Base-by-base conservation (phyloP, 2,888 invertebrate genomes). In the Electrophaes corylata region DNA sequence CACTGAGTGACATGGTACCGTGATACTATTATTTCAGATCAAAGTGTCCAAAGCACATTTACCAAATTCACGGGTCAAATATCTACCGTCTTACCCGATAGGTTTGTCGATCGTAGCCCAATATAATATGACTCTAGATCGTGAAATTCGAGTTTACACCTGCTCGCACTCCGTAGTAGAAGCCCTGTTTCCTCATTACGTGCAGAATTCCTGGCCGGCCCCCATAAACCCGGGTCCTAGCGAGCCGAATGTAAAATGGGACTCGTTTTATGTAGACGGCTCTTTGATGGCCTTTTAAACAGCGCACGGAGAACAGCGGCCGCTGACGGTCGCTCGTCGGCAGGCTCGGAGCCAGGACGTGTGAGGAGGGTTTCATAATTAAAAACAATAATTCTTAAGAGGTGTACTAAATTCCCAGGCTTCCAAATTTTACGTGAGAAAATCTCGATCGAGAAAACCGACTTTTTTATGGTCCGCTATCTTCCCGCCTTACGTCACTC, bases 231-330 rank as follows among this genome's bases (percentile, higher is more conserved):
- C 72, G 72, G 73, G 75, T 76, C 74, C 78, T 71, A 72, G 77
- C 75, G 70, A 70, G 76, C 81, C 80, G 83, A 83, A 83, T 83
- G 84, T 83, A 79, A 85, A 86, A 81, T 81, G 83, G 79, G 76
- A 76, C 81, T 79, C 83, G 81, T 81, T 83, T 83, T 79, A 84
- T 83, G 83, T 83, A 76, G 63, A 74, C 81, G 81, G 73, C 73
- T 76, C 81, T 81, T 84, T 86, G 84, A 86, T 83, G 81, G 82
- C 72, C 75, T 83, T 79, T 77, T 79, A 79, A 78, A 78, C 75
- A 72, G 76, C 69, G 70, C 50, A 19, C 62, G 35, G 50, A 49
- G 46, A 54, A 47, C 50, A 49, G 54, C 60, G 48, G 53, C 52
- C 46, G 52, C 55, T 41, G 46, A 55, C 50, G 62, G 57, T 63